phyloP scores from a whole-genome alignment of 2,888 invertebrate genomes.

The Micropterix aruncella region DNA sequence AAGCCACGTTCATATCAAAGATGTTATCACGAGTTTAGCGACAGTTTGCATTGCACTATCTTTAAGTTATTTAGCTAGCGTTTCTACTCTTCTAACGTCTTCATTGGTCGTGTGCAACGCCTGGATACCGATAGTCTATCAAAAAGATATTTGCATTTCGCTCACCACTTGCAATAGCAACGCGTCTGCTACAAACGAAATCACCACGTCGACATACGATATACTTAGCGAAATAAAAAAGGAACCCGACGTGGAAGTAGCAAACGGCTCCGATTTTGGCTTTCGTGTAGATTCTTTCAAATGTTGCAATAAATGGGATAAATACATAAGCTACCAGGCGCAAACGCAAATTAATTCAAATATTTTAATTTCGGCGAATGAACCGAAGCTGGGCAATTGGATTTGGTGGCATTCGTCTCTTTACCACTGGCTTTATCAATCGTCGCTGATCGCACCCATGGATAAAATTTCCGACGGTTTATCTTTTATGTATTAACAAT shows the following conservation, averaged over 20 bases:
- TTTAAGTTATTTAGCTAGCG: slow-evolving; percentile 44
- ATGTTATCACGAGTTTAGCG: slow-evolving; percentile 33
- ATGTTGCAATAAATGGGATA: background rate
- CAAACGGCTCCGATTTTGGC: background rate
- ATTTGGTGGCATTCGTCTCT: slow-evolving; percentile 21
- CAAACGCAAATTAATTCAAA: background rate
- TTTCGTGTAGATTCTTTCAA: background rate
- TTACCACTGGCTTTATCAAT: slow-evolving; percentile 25
- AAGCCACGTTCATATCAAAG: slow-evolving; percentile 26
- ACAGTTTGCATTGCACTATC: slow-evolving; percentile 41
- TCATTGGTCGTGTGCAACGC: slow-evolving; percentile 25
- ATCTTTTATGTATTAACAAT: background rate
- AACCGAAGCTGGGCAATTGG: background rate
- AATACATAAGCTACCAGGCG: background rate
- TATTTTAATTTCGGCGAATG: background rate
- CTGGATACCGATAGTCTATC: slow-evolving; percentile 10
- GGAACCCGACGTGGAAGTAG: background rate
- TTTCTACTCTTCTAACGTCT: slow-evolving; percentile 45
- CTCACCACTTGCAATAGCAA: slow-evolving; percentile 15
- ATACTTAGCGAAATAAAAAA: slow-evolving; percentile 2
- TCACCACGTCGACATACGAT: slow-evolving; percentile 12
- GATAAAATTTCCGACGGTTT: slow-evolving; percentile 15
- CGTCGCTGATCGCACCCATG: slow-evolving; percentile 24
- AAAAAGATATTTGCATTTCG: slow-evolving; percentile 11
- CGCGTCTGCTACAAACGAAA: slow-evolving; percentile 16